A percentile compares a stretch with the other conserved stretches of the same genome.
Conservation (phyloP, 1,140 invertebrate species). For the Saccostrea echinata region DNA sequence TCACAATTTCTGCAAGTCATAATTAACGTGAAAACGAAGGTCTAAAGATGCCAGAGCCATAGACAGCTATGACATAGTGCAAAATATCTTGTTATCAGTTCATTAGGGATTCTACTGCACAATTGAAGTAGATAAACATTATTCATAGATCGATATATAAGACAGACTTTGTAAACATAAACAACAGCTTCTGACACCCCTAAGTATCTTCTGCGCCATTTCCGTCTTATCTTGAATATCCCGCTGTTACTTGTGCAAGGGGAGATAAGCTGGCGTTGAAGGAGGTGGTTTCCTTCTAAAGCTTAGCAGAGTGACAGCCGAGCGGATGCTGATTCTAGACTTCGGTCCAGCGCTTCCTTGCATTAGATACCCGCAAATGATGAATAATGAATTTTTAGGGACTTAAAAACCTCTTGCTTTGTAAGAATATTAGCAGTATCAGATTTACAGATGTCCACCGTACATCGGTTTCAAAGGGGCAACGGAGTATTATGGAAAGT, state of each 20-base stretch:
- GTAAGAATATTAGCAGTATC: not conserved
- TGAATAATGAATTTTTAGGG: not conserved
- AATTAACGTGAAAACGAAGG: not conserved
- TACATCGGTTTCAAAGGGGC: not conserved
- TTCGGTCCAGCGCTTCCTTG: not conserved
- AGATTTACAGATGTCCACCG: not conserved
- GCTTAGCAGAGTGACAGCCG: not conserved
- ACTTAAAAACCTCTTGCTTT: not conserved
- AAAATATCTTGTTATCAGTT: not conserved
- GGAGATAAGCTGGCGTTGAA: not conserved
- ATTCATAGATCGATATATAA: conserved; percentile 14
- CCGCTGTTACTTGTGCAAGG: not conserved
- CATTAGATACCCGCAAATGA: not conserved
- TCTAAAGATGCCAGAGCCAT: not conserved
- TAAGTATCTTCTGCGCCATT: not conserved
- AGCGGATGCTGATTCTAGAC: not conserved
- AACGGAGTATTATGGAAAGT: not conserved
- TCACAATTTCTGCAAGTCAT: not conserved
- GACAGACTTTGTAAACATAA: conserved; percentile 28
- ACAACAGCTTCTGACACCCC: not conserved
- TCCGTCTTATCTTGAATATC: not conserved
- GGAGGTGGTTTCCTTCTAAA: not conserved
- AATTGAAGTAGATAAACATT: not conserved
- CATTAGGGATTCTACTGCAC: not conserved
- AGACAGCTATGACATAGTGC: not conserved